phyloP scores from a whole-genome alignment of 1,140 invertebrate species.

The Hycleus cichorii region DNA sequence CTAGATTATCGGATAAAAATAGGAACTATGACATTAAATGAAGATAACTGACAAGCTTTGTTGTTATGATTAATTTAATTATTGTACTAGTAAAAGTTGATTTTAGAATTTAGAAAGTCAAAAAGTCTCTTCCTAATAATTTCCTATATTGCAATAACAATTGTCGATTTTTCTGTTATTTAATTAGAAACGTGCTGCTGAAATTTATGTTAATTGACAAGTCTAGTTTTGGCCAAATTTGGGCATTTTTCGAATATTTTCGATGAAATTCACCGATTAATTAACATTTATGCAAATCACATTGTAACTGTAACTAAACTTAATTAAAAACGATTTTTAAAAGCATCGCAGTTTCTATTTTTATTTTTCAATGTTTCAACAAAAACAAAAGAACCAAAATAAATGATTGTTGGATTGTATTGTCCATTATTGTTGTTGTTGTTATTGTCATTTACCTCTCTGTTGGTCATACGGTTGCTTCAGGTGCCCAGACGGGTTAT shows the following conservation, averaged over 20 bases:
- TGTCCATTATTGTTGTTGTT: background rate
- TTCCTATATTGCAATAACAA: no score
- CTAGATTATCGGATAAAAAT: no score
- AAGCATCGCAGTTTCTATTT: background rate
- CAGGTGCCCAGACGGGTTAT: slow-evolving; percentile 23
- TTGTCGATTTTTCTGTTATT: no score
- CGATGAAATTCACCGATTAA: slow-evolving; percentile 5
- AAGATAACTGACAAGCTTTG: no score
- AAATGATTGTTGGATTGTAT: background rate
- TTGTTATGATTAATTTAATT: no score
- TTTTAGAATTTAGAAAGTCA: no score
- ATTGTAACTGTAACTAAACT: background rate
- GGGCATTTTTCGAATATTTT: slow-evolving; percentile 2
- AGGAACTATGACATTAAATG: no score
- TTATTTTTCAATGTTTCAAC: background rate
- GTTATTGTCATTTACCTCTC: slow-evolving; percentile 5
- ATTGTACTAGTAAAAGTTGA: no score
- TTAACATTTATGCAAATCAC: slow-evolving; percentile 8
- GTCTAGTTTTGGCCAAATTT: slow-evolving; percentile 10
- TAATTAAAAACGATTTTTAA: slow-evolving; percentile 4
- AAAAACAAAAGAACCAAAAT: background rate
- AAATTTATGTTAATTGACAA: slow-evolving; percentile 6
- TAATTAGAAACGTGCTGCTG: no score
- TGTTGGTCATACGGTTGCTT: slow-evolving; percentile 10
- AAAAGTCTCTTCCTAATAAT: no score